phyloP scores from a whole-genome alignment of 2,888 invertebrate species.

The Drosophila limbata region DNA sequence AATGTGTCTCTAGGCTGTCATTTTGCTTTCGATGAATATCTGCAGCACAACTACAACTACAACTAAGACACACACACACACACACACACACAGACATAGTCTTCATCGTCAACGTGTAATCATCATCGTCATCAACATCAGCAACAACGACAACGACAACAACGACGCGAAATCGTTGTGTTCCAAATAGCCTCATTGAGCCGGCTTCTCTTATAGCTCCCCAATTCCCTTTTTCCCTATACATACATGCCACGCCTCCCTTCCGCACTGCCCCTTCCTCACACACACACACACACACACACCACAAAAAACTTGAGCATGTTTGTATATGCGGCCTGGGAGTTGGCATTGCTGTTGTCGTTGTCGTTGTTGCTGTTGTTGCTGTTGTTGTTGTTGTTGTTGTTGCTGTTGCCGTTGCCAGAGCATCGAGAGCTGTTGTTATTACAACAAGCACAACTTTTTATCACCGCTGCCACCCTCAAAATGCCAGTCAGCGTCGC shows the following conservation, averaged over 20 bases:
- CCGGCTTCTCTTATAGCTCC: constrained; percentile 41
- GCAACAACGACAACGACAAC: constrained; percentile 38
- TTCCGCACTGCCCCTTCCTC: neutral
- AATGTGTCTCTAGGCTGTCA: constrained; percentile 85
- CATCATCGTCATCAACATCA: constrained; percentile 73
- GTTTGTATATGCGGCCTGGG: constrained; percentile 54
- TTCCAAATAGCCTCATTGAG: constrained; percentile 83
- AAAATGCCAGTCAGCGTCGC: constrained; percentile 77
- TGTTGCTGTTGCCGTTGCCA: constrained; percentile 50
- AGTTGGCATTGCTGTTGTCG: constrained; percentile 46
- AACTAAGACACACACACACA: constrained; percentile 19
- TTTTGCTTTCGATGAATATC: constrained; percentile 84
- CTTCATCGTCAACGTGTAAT: constrained; percentile 76
- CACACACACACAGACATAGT: constrained; percentile 46
- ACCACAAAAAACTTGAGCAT: constrained; percentile 44
- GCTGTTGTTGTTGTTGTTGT: constrained; percentile 13
- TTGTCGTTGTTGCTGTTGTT: constrained; percentile 32
- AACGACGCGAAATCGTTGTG: constrained; percentile 75
- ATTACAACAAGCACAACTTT: constrained; percentile 78
- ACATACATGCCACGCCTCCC: constrained; percentile 51
- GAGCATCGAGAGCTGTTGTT: constrained; percentile 69
- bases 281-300: constrained; percentile 10
- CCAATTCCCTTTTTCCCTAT: constrained; percentile 31
- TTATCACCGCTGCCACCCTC: constrained; percentile 77
- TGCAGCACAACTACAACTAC: constrained; percentile 44